Evolutionary conservation across 2,888 invertebrate species (phyloP).

Genomic region (Scaptomyza parva): DNA sequence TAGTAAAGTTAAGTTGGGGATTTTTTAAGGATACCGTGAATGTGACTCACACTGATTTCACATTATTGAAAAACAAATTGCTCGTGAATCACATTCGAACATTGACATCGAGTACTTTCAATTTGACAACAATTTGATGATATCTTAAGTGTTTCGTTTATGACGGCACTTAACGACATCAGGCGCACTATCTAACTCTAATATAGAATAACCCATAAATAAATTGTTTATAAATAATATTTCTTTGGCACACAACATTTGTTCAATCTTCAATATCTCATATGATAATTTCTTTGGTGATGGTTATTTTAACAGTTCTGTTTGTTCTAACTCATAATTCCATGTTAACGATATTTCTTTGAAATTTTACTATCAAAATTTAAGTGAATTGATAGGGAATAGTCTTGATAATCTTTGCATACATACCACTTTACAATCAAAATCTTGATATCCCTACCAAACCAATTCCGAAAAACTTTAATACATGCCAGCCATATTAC

Average conservation of each 20-base stretch:
- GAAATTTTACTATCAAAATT: neutral
- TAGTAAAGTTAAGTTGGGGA: neutral
- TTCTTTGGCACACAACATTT: neutral
- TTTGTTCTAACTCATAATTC: neutral
- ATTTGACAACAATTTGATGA: neutral
- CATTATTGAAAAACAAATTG: neutral
- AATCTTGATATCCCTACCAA: constrained; percentile 13
- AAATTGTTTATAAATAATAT: neutral
- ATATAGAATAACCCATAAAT: neutral
- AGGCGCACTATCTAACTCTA: neutral
- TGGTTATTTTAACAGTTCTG: neutral
- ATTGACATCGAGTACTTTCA: neutral
- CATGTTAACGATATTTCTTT: neutral
- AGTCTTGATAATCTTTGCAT: neutral
- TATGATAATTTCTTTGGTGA: neutral
- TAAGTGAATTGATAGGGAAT: neutral
- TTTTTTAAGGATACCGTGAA: neutral
- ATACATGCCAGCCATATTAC: constrained; percentile 1
- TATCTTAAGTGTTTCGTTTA: neutral
- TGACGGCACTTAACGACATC: neutral
- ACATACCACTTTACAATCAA: neutral
- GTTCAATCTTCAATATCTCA: neutral
- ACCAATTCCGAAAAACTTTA: neutral
- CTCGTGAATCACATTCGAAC: neutral
- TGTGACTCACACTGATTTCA: neutral